Conservation (phyloP, 1,140 invertebrate species). For the Hyposmocoma kahamanoa region DNA sequence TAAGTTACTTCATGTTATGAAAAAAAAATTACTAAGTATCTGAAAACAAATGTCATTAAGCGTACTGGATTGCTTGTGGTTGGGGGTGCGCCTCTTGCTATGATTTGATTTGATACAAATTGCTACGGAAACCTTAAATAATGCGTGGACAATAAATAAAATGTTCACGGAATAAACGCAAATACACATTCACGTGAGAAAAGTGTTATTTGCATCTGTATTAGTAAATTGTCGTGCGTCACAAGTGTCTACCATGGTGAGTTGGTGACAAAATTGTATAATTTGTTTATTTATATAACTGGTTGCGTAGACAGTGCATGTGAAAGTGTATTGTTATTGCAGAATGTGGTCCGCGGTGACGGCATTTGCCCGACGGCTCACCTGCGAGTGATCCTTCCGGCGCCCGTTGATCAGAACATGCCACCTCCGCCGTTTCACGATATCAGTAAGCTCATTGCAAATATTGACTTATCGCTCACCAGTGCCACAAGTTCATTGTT, state of each 20-base stretch:
- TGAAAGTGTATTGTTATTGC: constrained; percentile 47
- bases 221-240: constrained; percentile 5
- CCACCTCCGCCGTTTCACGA: constrained; percentile 54
- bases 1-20: not conserved
- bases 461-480: constrained; percentile 4
- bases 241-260: constrained; percentile 53
- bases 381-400: constrained; percentile 52
- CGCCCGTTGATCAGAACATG: constrained; percentile 40
- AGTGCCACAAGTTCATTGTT: not conserved
- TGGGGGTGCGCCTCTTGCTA: constrained; percentile 16
- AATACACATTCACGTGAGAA: constrained; percentile 9
- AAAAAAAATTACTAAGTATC: constrained; percentile 10
- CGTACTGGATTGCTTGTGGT: not conserved
- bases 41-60: constrained; percentile 5
- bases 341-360: constrained; percentile 49
- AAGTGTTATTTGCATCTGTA: constrained; percentile 12
- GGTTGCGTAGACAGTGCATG: constrained; percentile 27
- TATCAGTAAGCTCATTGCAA: constrained; percentile 38
- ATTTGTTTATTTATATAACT: constrained; percentile 62
- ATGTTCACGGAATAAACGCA: constrained; percentile 7
- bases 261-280: constrained; percentile 23
- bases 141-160: constrained; percentile 19
- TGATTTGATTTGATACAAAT: constrained; percentile 19
- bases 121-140: constrained; percentile 20
- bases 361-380: constrained; percentile 44